Conservation (phyloP, 2,888 invertebrate genomes). For the Micropterix aruncella region DNA sequence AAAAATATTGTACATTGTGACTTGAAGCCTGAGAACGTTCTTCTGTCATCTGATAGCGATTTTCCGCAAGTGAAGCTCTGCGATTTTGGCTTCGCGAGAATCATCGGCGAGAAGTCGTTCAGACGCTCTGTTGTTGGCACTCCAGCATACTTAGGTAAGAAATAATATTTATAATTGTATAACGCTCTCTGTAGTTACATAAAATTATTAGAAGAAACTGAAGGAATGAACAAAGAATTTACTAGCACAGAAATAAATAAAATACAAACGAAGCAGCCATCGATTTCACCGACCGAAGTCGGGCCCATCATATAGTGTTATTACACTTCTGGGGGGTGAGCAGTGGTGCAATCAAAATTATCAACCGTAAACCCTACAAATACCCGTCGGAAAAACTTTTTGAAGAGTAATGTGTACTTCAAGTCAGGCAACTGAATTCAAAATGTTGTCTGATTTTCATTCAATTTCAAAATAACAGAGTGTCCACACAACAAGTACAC, state of each 20-base stretch:
- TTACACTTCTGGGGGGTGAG: too few species aligned
- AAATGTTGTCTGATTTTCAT: too few species aligned
- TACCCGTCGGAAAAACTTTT: too few species aligned
- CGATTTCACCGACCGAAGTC: too few species aligned
- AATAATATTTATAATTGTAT: conserved; percentile 1
- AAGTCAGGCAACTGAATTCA: too few species aligned
- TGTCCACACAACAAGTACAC: too few species aligned
- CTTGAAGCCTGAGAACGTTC: conserved; percentile 94
- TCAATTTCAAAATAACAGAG: too few species aligned
- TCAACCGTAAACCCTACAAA: too few species aligned
- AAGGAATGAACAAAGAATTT: not conserved
- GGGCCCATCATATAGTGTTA: too few species aligned
- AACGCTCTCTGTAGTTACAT: conserved; percentile 2
- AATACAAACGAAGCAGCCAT: too few species aligned
- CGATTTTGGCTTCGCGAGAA: conserved; percentile 98
- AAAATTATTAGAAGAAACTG: not conserved
- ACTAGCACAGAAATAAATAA: not conserved
- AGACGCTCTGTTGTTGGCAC: conserved; percentile 96
- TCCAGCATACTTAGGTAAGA: conserved; percentile 87
- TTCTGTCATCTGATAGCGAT: conserved; percentile 85
- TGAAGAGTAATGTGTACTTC: conserved; percentile 2
- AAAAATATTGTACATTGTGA: conserved; percentile 99
- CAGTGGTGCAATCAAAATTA: too few species aligned
- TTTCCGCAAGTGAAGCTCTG: conserved; percentile 98
- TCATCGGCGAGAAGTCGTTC: conserved; percentile 98